Conservation (phyloP, 23 tunicate genomes). For the Halocynthia roretzi region DNA sequence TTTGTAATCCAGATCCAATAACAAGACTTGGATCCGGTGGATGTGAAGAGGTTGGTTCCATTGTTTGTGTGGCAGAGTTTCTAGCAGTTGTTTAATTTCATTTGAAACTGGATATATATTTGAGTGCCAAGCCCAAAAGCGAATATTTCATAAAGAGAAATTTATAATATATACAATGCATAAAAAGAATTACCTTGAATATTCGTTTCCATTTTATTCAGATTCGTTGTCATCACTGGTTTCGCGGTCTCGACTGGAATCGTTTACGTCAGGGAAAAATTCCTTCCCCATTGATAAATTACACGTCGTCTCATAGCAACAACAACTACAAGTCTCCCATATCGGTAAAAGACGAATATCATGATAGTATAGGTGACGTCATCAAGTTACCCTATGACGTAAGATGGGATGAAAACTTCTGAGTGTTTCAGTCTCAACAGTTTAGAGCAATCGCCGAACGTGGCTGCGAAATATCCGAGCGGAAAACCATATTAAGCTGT, state of each 20-base stretch:
- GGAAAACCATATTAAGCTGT: no score
- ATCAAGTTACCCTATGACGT: background rate
- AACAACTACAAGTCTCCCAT: background rate
- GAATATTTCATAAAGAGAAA: no score
- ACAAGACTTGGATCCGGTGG: slow-evolving; percentile 33
- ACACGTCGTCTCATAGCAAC: background rate
- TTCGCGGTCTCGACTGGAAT: slow-evolving; percentile 48
- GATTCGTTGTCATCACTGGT: slow-evolving; percentile 62
- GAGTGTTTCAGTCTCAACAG: background rate
- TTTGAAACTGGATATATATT: no score
- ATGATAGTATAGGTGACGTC: background rate
- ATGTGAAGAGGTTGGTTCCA: slow-evolving; percentile 29
- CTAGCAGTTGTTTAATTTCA: no score
- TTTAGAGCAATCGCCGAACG: no score
- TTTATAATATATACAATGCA: no score
- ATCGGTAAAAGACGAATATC: background rate
- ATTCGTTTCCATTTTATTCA: background rate
- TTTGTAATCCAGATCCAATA: slow-evolving; percentile 37
- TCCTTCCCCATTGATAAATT: slow-evolving; percentile 36
- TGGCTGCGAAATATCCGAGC: no score
- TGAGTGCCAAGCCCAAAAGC: no score
- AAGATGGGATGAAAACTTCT: slow-evolving; percentile 2
- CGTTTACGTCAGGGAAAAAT: slow-evolving; percentile 36
- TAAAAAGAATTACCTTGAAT: no score
- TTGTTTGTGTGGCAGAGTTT: background rate